Percentiles rank a stretch among this genome's conserved stretches.
Evolutionary conservation across 2,797 vertebrate genomes (phyloP).

Genomic region (Myripristis murdjan): DNA sequence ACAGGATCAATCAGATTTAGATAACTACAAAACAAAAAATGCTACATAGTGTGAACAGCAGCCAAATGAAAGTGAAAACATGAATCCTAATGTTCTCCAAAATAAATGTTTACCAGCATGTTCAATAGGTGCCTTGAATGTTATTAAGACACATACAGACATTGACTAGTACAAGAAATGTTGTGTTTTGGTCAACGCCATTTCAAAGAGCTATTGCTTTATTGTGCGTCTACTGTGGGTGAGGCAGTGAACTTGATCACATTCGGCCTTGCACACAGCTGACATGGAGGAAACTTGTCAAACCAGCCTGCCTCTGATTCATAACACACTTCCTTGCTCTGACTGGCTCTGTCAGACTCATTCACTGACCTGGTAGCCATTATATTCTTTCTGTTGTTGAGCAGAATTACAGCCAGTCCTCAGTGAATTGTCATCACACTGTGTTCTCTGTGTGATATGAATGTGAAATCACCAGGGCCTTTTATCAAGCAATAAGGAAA

Average conservation of each 20-base stretch:
- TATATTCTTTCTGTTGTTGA: neutral
- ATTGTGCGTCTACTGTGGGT: neutral
- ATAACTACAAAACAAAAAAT: neutral
- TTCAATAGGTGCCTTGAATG: neutral
- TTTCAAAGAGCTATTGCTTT: neutral
- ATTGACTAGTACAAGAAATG: neutral
- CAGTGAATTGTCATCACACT: neutral
- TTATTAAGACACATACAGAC: neutral
- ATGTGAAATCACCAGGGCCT: no score
- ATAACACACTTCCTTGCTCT: neutral
- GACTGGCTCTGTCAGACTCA: neutral
- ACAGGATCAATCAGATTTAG: no score
- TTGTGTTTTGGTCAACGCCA: neutral
- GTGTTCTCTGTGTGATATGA: neutral
- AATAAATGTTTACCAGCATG: neutral
- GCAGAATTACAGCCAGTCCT: neutral
- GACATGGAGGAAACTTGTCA: slow-evolving; percentile 8
- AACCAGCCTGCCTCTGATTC: slow-evolving; percentile 25
- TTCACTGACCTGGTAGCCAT: slow-evolving; percentile 12
- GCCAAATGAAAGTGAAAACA: neutral
- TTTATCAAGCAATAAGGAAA: no score
- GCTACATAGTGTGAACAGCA: neutral
- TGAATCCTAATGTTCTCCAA: neutral
- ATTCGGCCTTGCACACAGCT: neutral
- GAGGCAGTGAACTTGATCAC: neutral